These are phyloP conservation scores for Otus sunia DNA, from an alignment of 2,113 vertebrate genomes.

Conservation along the genomic window DNA sequence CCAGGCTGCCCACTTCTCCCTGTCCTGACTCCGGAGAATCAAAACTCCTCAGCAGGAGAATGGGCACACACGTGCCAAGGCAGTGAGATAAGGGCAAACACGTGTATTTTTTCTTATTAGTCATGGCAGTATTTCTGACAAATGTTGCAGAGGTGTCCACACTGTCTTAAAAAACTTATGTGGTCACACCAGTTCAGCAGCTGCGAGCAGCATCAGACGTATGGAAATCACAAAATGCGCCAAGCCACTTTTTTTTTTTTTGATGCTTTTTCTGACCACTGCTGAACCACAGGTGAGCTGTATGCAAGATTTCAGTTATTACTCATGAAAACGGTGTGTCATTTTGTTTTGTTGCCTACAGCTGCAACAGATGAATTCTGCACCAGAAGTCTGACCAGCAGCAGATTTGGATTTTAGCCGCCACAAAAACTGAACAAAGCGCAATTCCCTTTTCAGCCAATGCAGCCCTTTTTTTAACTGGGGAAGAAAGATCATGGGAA, in stretches of 20 bases:
- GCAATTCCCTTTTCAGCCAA: not conserved
- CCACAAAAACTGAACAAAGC: not conserved
- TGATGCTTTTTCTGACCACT: not conserved
- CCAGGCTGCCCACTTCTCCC: not conserved
- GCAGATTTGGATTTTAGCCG: not conserved
- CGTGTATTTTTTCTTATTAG: not conserved
- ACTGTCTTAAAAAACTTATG: not conserved
- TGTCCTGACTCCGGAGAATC: not conserved
- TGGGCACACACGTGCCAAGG: rapidly evolving
- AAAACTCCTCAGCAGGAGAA: not conserved
- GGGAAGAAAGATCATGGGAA: not conserved
- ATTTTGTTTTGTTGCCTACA: not conserved
- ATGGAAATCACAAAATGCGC: not conserved
- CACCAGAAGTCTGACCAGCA: not conserved
- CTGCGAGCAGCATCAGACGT: not conserved
- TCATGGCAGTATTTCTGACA: not conserved
- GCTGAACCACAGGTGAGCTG: not conserved
- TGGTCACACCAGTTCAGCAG: not conserved
- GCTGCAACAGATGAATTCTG: not conserved
- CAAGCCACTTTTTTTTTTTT: not conserved
- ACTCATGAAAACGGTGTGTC: not conserved
- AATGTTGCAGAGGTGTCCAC: not conserved
- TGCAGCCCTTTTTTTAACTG: not conserved
- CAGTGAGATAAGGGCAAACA: not conserved
- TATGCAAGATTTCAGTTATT: not conserved